Evolutionary conservation across 2,797 vertebrate genomes (phyloP).

Genomic region (Liparis tanakae): DNA sequence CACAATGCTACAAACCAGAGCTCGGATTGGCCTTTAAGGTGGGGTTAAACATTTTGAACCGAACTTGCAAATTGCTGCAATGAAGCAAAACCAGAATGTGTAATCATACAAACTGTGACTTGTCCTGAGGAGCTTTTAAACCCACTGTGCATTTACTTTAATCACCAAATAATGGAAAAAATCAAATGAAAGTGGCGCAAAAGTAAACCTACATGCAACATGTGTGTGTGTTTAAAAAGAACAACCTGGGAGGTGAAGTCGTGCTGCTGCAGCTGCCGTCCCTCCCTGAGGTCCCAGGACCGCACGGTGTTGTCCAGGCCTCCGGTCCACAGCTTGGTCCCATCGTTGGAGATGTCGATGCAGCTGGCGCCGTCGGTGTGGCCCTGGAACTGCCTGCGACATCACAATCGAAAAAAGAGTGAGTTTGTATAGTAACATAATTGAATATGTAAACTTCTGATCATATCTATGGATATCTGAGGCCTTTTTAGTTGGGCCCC

Average conservation of each 20-base stretch:
- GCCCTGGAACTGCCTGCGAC: constrained; percentile 92
- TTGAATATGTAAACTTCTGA: no score
- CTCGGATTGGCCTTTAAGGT: constrained; percentile 47
- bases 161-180: constrained; percentile 22
- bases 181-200: not conserved
- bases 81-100: constrained; percentile 44
- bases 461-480: no score
- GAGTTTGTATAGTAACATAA: no score
- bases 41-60: constrained; percentile 61
- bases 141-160: constrained; percentile 32
- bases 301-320: constrained; percentile 97
- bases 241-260: constrained; percentile 97
- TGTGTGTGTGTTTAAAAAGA: not conserved
- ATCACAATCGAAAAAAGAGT: not conserved
- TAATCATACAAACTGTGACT: constrained; percentile 46
- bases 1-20: constrained; percentile 27
- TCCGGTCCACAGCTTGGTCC: constrained; percentile 97
- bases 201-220: constrained; percentile 6
- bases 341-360: constrained; percentile 97
- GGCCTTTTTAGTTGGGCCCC: no score
- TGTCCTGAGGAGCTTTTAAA: constrained; percentile 38
- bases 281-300: constrained; percentile 97
- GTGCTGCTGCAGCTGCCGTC: constrained; percentile 96
- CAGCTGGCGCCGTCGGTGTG: constrained; percentile 97
- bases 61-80: constrained; percentile 59